A percentile compares a stretch with the other conserved stretches of the same genome.
Evolutionary conservation across 2,113 vertebrate species (phyloP).

Genomic region (Todiramphus saurophagus): DNA sequence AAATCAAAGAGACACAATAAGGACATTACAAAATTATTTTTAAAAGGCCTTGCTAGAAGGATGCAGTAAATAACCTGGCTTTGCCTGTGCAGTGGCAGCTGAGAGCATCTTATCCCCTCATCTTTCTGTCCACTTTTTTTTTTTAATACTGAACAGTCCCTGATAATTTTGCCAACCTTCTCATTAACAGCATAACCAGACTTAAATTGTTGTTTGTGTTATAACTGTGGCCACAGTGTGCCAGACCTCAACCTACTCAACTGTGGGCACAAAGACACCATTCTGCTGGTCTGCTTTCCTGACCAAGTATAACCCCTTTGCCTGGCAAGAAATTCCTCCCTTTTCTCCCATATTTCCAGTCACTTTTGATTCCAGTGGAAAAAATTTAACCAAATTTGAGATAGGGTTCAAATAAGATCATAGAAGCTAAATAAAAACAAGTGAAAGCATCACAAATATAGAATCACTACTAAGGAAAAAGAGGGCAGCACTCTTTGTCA

Average conservation of each 20-base stretch:
- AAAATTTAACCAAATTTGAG: not conserved
- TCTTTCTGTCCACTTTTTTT: not conserved
- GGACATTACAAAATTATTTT: not conserved
- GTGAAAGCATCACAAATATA: not conserved
- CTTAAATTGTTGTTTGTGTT: not conserved
- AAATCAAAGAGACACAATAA: not conserved
- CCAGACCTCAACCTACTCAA: not conserved
- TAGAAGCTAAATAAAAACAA: not conserved
- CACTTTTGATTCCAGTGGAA: not conserved
- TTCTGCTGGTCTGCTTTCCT: not conserved
- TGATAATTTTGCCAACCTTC: not conserved
- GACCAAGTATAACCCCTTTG: not conserved
- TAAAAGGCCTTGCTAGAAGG: not conserved
- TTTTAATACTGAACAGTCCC: not conserved
- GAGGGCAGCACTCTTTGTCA: not conserved
- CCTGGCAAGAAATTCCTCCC: not conserved
- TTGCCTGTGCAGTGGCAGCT: not conserved
- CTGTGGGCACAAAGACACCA: not conserved
- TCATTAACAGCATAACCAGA: not conserved
- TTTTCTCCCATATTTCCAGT: not conserved
- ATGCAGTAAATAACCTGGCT: not conserved
- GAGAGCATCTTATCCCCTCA: not conserved
- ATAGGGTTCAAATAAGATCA: not conserved
- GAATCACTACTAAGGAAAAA: not conserved
- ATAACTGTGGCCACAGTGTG: not conserved